Evolutionary conservation across 2,888 invertebrate species (phyloP).

Genomic region (Cheilosia soror): DNA sequence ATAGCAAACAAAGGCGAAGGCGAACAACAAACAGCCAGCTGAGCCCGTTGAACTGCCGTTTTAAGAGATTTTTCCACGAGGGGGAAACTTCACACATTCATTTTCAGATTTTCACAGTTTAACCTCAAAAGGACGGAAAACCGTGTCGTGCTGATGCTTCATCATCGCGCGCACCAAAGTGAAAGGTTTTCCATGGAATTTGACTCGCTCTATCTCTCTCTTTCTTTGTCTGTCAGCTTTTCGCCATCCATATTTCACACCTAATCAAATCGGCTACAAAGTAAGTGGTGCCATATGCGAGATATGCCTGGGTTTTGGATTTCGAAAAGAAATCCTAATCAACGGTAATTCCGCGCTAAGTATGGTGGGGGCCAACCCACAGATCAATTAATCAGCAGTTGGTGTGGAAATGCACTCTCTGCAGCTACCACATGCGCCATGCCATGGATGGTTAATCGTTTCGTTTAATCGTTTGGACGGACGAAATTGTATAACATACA

Average conservation of each 20-base stretch:
- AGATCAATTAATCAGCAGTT: conserved; percentile 71
- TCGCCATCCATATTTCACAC: conserved; percentile 65
- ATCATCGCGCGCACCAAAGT: conserved; percentile 51
- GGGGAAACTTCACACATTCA: conserved; percentile 72
- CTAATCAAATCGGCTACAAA: conserved; percentile 55
- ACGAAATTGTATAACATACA: conserved; percentile 63
- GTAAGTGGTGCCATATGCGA: conserved; percentile 3
- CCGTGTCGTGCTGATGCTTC: conserved; percentile 50
- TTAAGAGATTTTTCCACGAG: conserved; percentile 48
- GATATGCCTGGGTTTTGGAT: conserved; percentile 6
- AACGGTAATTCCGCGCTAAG: conserved; percentile 67
- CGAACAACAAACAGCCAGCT: conserved; percentile 66
- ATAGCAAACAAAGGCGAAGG: conserved; percentile 61
- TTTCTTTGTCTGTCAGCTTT: not conserved
- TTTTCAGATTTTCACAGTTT: conserved; percentile 72
- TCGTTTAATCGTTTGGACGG: conserved; percentile 38
- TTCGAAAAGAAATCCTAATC: conserved; percentile 63
- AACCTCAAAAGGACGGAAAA: conserved; percentile 63
- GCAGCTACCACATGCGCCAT: not conserved
- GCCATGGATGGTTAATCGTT: conserved; percentile 49
- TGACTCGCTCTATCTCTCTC: conserved; percentile 14
- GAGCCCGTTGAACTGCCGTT: conserved; percentile 71
- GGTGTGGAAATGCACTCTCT: conserved; percentile 54
- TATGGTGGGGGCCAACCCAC: conserved; percentile 48
- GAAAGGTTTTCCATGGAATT: conserved; percentile 68